Evolutionary conservation across 2,113 vertebrate species (phyloP), one percentile per base, ranked within the genome.

Genomic region (Corythoichthys intestinalis): DNA sequence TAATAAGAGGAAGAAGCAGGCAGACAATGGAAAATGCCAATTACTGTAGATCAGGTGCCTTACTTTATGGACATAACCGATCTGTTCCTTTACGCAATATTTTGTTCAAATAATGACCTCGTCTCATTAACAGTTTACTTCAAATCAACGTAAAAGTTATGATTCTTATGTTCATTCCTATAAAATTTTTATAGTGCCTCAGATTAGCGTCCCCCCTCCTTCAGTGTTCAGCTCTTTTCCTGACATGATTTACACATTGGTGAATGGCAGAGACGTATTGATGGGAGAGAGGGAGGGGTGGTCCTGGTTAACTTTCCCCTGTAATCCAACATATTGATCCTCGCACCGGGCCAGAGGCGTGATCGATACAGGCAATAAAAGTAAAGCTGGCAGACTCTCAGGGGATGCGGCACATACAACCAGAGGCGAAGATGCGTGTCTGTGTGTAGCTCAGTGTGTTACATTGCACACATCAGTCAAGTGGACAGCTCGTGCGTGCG

Each of bases 1-100:
- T 89, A 89, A 94, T 91, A 77, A 81, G 37, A 34, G 81, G 86
- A 86, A 87, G 86, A 86, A 87, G 86, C 85, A 89, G 85, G 88
- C 80, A 76, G 77, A 88, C 84, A 88, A 87, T 82, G 89, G 91
- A 93, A 44, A 92, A 93, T 87, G 91, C 93, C 90, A 93, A 90
- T 94, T 94, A 92, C 74, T 83, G 88, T 76, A 87, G 85, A 90
- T 60, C 48, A 48, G 2, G 11, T 44, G 41, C 41, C 1, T 28
- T 28, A 28, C 20, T 28, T 7, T 86, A 82, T 80, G 70, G 34
- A 71, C 69, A 77, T 70, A 53, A 3, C 46, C 46, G 5, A 47
- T 28, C 20, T 48, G 10, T 10, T 1, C 47, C 10, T 1, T 12
- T 14, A 48, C 47, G 3, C 47, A 12, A 13, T 13, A 11, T 13